These are phyloP conservation scores for Australoheros scitulus DNA, from an alignment of 2,113 vertebrate species.

Conservation along the genomic window DNA sequence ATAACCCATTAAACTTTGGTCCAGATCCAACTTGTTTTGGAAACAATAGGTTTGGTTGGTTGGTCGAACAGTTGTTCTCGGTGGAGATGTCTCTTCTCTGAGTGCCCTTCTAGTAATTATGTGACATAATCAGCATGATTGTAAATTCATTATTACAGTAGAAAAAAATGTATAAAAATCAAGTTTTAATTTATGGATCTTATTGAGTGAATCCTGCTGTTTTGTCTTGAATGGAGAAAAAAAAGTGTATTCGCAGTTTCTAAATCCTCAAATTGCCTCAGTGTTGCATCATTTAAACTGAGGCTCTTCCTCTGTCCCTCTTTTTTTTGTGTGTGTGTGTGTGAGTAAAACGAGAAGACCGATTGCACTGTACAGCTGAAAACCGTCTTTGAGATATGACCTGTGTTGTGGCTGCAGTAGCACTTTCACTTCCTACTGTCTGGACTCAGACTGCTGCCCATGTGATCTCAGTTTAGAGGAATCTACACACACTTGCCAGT, in stretches of 20 bases:
- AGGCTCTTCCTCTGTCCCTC: conserved; percentile 6
- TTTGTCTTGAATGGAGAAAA: not conserved
- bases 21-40: not conserved
- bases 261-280: not conserved
- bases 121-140: not conserved
- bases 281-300: conserved; percentile 38
- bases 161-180: too few relatives aligned
- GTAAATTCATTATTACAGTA: not conserved
- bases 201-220: not conserved
- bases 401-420: conserved; percentile 69
- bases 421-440: conserved; percentile 81
- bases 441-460: conserved; percentile 54
- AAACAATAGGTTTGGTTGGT: not conserved
- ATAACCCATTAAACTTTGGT: not conserved
- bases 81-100: not conserved
- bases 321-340: not conserved
- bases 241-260: conserved; percentile 1
- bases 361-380: conserved; percentile 53
- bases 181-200: not conserved
- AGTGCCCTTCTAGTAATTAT: not conserved
- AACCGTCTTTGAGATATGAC: conserved; percentile 53
- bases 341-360: conserved; percentile 50
- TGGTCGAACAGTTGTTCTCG: not conserved
- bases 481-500: conserved; percentile 22
- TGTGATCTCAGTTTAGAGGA: conserved; percentile 58